Evolutionary conservation across 2,797 vertebrate species (phyloP).

Genomic region (Sandelia bainsii): DNA sequence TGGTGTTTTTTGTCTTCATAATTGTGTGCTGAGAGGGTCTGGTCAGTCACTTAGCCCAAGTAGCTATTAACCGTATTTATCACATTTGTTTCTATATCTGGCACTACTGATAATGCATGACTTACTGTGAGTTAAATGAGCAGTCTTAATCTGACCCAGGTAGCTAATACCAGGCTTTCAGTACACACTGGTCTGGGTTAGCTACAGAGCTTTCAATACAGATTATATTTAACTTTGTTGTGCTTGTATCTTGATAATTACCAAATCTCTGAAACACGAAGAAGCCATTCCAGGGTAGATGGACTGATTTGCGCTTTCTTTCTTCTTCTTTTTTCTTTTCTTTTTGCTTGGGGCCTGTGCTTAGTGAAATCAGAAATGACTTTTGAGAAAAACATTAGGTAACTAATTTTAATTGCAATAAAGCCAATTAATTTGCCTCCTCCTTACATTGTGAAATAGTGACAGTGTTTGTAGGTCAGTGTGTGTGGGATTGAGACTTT

Average conservation of each 20-base stretch:
- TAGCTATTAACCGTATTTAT: slow-evolving; percentile 50
- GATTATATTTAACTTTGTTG: slow-evolving; percentile 1
- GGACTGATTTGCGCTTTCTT: too few species aligned
- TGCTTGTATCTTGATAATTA: neutral
- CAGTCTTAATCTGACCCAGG: slow-evolving; percentile 38
- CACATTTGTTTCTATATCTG: slow-evolving; percentile 33
- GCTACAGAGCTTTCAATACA: neutral
- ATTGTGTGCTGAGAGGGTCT: slow-evolving; percentile 40
- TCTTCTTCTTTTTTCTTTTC: too few species aligned
- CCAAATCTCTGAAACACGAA: neutral
- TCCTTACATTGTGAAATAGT: neutral
- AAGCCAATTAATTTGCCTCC: neutral
- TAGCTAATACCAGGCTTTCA: slow-evolving; percentile 30
- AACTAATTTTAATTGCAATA: neutral
- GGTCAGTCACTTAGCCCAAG: slow-evolving; percentile 50
- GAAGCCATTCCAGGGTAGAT: neutral
- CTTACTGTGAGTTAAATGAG: slow-evolving; percentile 31
- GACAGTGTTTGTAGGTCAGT: neutral
- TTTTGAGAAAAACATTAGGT: neutral
- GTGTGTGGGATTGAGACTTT: neutral
- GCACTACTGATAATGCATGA: slow-evolving; percentile 26
- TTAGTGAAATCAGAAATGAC: neutral
- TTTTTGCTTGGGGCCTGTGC: neutral
- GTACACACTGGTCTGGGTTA: neutral
- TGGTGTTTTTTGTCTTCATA: slow-evolving; percentile 45